These are phyloP conservation scores for Lucinisca nassula DNA, from an alignment of 2,888 invertebrate genomes.

Conservation along the genomic window DNA sequence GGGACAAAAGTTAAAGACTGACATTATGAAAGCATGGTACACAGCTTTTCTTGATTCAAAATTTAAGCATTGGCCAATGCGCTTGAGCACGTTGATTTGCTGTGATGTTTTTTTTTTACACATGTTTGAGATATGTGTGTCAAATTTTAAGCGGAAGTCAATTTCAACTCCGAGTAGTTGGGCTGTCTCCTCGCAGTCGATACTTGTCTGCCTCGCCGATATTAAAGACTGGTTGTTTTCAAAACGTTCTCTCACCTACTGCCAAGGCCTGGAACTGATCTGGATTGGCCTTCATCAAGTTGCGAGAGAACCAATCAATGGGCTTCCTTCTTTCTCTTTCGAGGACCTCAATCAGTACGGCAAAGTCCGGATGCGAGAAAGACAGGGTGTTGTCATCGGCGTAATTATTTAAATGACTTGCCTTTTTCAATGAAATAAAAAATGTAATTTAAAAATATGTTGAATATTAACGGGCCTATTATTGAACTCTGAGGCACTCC, in stretches of 20 bases:
- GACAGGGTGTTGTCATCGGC: background rate
- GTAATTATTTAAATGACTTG: background rate
- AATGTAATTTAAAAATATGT: conserved; percentile 35
- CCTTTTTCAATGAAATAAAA: too few relatives aligned
- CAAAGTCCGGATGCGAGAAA: background rate
- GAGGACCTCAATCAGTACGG: background rate
- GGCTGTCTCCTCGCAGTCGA: background rate
- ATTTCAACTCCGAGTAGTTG: background rate
- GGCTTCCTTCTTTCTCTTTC: background rate
- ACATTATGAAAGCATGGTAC: too few relatives aligned
- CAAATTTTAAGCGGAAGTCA: background rate
- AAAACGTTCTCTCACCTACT: background rate
- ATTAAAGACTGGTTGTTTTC: too few relatives aligned
- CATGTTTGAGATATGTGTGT: background rate
- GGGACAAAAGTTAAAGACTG: too few relatives aligned
- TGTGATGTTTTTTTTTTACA: background rate
- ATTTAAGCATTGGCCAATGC: too few relatives aligned
- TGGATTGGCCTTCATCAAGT: background rate
- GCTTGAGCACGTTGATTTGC: background rate
- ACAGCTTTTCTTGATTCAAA: too few relatives aligned
- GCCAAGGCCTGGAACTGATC: background rate
- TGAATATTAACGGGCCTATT: conserved; percentile 28
- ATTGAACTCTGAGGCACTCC: conserved; percentile 37
- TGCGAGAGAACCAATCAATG: background rate
- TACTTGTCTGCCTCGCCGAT: too few relatives aligned